Base-by-base conservation (phyloP, 2,888 invertebrate genomes). In the Pocota personata region DNA sequence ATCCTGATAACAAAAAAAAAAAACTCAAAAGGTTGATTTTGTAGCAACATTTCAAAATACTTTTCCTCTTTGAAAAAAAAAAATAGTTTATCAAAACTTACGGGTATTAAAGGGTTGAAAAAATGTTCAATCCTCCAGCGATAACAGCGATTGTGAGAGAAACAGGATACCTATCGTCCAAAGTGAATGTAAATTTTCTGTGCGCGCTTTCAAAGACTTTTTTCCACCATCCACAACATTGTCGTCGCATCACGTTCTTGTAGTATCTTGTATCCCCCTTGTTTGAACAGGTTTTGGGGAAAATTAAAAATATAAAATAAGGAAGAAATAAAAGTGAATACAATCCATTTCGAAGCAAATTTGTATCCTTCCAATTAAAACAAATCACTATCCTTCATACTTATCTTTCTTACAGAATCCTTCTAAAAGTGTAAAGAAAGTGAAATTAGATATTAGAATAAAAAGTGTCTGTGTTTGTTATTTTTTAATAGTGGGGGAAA, bases 31-130 rank as follows among this genome's bases (percentile, higher is more conserved):
- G 76, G 82, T 69, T 76, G 48, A 27, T 78, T 52, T 67, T 57
- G 52, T 60, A 60, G 66, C 50, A 58, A 72, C 57, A 58, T 77
- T 72, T 77, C 71, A 58, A 77, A 77, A 60, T 66, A 66, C 30
- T 73, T 60, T 73, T 32, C 55, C 43, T 57, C 24, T 16, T 24
- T 24, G 72, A 32, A 12, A 19, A 46, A 37, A 52, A 7, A 57
- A 30, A 40, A 37, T 24, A 69, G 69, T 82, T 75, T 37, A 62
- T 76, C 43, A 69, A 62, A 75, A 58, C 32, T 30, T 48, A 16
- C 62, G 10, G 12, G 21, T 37, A 32, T 48, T 55, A n/a, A 69
- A 37, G 60, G 58, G 60, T 50, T 80, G 57, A 40, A 66, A n/a
- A 60, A 1, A 14, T 16, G 6, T 75, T 19, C 43, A 67, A 62